Conservation (phyloP, 2,888 invertebrate species). For the Eupelmus urozonus region DNA sequence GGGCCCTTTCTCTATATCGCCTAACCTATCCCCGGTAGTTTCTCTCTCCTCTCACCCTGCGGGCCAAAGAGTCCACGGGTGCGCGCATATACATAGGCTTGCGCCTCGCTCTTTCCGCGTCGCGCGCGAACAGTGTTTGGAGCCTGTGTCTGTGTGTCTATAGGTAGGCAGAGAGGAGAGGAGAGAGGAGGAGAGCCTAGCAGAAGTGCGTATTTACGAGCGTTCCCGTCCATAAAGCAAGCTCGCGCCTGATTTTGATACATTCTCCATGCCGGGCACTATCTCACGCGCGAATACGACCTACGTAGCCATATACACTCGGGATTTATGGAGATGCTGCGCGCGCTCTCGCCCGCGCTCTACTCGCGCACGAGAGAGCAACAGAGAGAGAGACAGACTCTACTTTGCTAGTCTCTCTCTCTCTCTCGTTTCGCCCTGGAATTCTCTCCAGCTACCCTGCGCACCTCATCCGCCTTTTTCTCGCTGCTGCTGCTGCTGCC, state of each 20-base stretch:
- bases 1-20: slow-evolving; percentile 72
- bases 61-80: slow-evolving; percentile 66
- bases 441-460: slow-evolving; percentile 31
- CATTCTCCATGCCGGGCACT: slow-evolving; percentile 76
- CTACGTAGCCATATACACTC: slow-evolving; percentile 74
- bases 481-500: too few species aligned
- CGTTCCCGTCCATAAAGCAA: slow-evolving; percentile 78
- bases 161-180: not conserved
- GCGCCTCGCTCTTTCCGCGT: slow-evolving; percentile 26
- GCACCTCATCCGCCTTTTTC: slow-evolving; percentile 31
- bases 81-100: not conserved
- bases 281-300: slow-evolving; percentile 78
- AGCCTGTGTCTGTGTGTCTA: too few species aligned
- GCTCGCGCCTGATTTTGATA: slow-evolving; percentile 78
- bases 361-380: slow-evolving; percentile 40
- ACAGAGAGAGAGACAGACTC: slow-evolving; percentile 34
- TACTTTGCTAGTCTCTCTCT: slow-evolving; percentile 67
- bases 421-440: slow-evolving; percentile 63
- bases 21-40: slow-evolving; percentile 70
- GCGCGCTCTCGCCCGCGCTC: slow-evolving; percentile 35
- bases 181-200: slow-evolving; percentile 67
- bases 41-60: slow-evolving; percentile 67
- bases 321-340: slow-evolving; percentile 75
- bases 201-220: slow-evolving; percentile 78
- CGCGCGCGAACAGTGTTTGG: slow-evolving; percentile 45